Evolutionary conservation across 2,797 vertebrate genomes (phyloP).

Genomic region (Myiothlypis coronata): DNA sequence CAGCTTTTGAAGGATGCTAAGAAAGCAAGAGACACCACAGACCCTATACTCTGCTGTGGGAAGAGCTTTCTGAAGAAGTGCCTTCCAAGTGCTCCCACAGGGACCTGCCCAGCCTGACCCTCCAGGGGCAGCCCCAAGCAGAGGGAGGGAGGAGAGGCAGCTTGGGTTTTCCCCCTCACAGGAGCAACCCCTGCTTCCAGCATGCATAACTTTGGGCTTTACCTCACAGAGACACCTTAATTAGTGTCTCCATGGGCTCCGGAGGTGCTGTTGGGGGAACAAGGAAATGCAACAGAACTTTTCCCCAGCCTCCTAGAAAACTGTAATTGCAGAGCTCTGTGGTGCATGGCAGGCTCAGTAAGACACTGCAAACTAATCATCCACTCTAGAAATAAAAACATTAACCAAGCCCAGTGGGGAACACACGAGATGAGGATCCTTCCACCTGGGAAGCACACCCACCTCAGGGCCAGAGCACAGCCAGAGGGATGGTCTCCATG

Average conservation of each 20-base stretch:
- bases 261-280: background rate
- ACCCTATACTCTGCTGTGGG: accelerated
- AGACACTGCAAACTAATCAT: constrained; percentile 29
- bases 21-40: background rate
- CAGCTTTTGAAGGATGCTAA: background rate
- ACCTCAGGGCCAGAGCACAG: background rate
- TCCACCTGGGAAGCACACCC: background rate
- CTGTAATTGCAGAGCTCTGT: background rate
- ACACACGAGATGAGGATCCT: background rate
- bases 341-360: background rate
- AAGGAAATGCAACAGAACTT: background rate
- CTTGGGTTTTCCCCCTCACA: background rate
- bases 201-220: background rate
- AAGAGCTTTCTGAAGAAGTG: background rate
- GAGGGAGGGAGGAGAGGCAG: background rate
- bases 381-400: background rate
- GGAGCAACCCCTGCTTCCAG: background rate
- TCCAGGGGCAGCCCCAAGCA: background rate
- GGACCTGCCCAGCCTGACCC: background rate
- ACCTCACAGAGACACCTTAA: background rate
- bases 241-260: background rate
- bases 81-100: accelerated
- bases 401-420: background rate
- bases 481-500: accelerated
- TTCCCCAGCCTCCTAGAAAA: background rate